These are phyloP conservation scores for Catostomus latipinnis DNA, from an alignment of 2,797 vertebrate species.

Conservation along the genomic window DNA sequence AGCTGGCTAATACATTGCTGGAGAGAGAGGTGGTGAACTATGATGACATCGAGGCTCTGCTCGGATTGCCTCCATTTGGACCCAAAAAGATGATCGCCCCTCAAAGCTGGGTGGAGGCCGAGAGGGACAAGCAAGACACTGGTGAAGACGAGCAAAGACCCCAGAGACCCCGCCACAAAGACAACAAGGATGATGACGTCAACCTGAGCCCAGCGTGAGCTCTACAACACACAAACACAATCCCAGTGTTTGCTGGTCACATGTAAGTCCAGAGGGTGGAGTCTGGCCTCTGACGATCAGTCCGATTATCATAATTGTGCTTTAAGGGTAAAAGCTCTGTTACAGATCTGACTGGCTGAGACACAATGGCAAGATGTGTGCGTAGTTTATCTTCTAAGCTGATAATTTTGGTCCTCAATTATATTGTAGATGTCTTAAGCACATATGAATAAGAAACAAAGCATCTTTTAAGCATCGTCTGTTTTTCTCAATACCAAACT, in stretches of 20 bases:
- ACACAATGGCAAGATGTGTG: background rate
- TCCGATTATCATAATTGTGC: background rate
- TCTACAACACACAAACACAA: background rate
- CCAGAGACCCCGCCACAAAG: conserved; percentile 69
- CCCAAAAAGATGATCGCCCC: conserved; percentile 95
- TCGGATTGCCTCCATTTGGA: conserved; percentile 88
- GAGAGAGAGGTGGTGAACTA: conserved; percentile 97
- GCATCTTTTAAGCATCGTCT: background rate
- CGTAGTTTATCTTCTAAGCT: background rate
- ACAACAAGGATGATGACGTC: conserved; percentile 66
- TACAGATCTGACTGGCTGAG: background rate
- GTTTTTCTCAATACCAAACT: background rate
- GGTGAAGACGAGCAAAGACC: conserved; percentile 83
- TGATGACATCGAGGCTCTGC: conserved; percentile 90
- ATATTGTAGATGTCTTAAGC: background rate
- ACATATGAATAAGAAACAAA: conserved; percentile 5
- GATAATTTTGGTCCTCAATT: background rate
- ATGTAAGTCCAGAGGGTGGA: background rate
- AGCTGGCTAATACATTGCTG: conserved; percentile 90
- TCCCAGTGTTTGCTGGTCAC: background rate
- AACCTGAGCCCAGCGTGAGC: conserved; percentile 72
- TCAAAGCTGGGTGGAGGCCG: conserved; percentile 92
- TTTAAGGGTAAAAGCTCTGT: background rate
- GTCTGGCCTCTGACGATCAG: background rate
- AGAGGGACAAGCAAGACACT: conserved; percentile 87